Evolutionary conservation across 2,113 vertebrate species (phyloP).

Genomic region (Ivindomyrus marchei): DNA sequence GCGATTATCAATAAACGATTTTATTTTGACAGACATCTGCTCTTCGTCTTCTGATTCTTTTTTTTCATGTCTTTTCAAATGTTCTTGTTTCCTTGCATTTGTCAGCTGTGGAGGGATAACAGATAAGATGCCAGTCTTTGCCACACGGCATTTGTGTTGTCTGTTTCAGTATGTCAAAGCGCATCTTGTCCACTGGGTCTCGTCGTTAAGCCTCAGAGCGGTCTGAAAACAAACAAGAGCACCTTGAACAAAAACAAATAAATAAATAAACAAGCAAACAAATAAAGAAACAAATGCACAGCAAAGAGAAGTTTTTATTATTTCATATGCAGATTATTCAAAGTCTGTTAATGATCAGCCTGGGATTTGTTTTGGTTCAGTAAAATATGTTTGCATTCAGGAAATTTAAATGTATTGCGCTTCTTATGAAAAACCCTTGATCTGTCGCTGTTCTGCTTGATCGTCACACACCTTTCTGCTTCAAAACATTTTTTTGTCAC

Average conservation of each 20-base stretch:
- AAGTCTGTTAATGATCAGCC: conserved; percentile 10
- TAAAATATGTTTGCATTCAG: conserved; percentile 15
- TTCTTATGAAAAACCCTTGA: conserved; percentile 10
- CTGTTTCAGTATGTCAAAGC: background rate
- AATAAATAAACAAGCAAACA: background rate
- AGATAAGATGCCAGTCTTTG: conserved; percentile 1
- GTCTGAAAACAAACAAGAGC: background rate
- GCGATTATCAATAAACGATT: background rate
- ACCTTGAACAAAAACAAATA: background rate
- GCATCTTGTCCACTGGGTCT: background rate
- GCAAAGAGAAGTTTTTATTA: background rate
- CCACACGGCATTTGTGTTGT: background rate
- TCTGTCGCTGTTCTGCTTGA: conserved; percentile 19
- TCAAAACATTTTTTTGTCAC: conserved; percentile 9
- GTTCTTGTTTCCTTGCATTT: background rate
- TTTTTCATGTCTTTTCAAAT: background rate
- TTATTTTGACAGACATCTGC: background rate
- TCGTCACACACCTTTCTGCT: conserved; percentile 10
- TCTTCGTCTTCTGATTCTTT: background rate
- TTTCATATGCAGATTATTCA: conserved; percentile 19
- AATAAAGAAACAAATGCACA: background rate
- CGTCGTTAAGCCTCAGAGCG: background rate
- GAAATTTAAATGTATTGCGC: conserved; percentile 25
- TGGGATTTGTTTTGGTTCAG: conserved; percentile 18
- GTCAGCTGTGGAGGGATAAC: background rate